Evolutionary conservation across 2,113 vertebrate genomes (phyloP), one percentile per base, ranked within the genome.

Genomic region (Gymnobelideus leadbeateri): DNA sequence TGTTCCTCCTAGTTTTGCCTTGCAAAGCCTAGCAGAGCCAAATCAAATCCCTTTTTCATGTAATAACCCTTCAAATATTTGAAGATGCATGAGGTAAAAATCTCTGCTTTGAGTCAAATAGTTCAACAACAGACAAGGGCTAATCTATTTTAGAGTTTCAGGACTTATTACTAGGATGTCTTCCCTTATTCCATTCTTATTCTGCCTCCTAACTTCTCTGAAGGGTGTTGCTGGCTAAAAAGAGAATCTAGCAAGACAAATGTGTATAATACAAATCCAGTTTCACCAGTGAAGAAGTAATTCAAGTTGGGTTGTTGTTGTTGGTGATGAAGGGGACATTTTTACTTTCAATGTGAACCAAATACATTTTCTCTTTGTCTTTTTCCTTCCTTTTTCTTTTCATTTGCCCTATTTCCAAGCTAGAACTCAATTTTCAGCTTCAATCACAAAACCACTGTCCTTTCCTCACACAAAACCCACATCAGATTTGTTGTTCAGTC

Each of bases 11-110:
- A 51, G 52, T 43, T 97, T 31, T 96, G 12, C 19, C 77, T 11
- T 90, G 2, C 43, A 52, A 24, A 92, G 43, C 2, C 55, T 47
- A 2, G 47, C 28, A 89, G 28, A 55, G 89, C 1, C 61, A 93
- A 50, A 47, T 24, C 77, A 25, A 25, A 25, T 68, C 28, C 51
- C 28, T 31, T 10, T 90, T 89, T 92, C 25, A 28, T 50, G 21
- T 8, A 21, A 92, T 49, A 50, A 50, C 12, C 92, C 89, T 94
- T 94, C 23, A 96, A 91, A 89, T 92, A 94, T 31, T 21, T 31
- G 46, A 95, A 91, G 57, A 37, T 19, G 31, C 14, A 19, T 19
- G 26, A 77, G 31, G 61, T n/a, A 77, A 77, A 12, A 77, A 77
- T 19, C 31, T 77, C 61, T 77, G 61, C 61, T 77, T 77, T 77